These are phyloP conservation scores for Poeciliopsis turrubarensis DNA, from an alignment of 2,113 vertebrate genomes.

Conservation along the genomic window DNA sequence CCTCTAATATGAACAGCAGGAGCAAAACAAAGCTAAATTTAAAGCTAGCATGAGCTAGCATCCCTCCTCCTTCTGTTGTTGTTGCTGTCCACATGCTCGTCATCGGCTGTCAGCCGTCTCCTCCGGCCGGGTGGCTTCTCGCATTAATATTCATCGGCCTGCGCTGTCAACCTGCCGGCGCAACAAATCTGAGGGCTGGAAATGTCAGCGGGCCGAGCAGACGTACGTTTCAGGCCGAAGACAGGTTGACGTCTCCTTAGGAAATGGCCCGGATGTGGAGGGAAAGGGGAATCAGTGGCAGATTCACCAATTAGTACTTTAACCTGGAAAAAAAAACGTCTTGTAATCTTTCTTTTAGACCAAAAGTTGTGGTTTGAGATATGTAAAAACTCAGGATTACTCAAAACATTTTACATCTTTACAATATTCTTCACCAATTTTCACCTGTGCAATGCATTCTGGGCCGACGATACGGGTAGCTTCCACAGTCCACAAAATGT, in stretches of 20 bases:
- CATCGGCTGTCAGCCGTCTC: conserved; percentile 38
- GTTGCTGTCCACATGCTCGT: conserved; percentile 30
- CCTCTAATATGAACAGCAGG: not conserved
- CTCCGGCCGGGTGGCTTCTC: conserved; percentile 21
- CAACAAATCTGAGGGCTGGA: conserved; percentile 48
- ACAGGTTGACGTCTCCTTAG: conserved; percentile 3
- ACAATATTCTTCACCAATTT: no score
- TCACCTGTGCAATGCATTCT: no score
- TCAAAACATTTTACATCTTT: no score
- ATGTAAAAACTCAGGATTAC: no score
- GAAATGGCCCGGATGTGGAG: not conserved
- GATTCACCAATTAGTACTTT: not conserved
- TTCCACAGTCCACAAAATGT: no score
- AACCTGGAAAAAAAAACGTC: not conserved
- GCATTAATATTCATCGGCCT: conserved; percentile 58
- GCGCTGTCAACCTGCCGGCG: conserved; percentile 40
- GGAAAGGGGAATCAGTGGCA: fast-evolving
- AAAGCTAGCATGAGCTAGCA: not conserved
- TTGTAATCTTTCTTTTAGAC: no score
- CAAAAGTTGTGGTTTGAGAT: no score
- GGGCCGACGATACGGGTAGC: no score
- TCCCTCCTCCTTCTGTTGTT: not conserved
- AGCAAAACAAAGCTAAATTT: not conserved
- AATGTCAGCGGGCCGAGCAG: conserved; percentile 45
- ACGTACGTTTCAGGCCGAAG: not conserved